Evolutionary conservation across 2,113 vertebrate genomes (phyloP).

Genomic region (Tursiops truncatus): DNA sequence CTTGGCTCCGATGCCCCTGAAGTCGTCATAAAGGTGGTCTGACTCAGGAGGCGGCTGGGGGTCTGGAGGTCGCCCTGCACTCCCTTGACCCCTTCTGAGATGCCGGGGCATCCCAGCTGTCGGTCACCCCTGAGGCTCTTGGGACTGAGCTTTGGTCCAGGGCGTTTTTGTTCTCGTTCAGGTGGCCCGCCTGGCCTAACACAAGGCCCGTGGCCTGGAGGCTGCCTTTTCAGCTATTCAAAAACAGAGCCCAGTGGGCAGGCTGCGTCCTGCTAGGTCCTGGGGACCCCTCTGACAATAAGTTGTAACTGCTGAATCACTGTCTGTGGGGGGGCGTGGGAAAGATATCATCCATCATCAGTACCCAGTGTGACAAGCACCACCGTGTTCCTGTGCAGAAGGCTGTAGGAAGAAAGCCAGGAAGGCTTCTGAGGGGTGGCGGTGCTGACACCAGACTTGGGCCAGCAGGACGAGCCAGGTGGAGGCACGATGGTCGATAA

Average conservation of each 20-base stretch:
- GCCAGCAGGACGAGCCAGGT: too few relatives aligned
- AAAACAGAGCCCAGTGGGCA: neutral
- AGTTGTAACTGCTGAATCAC: neutral
- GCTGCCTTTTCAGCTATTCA: neutral
- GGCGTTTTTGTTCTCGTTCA: neutral
- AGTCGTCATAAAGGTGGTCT: too few relatives aligned
- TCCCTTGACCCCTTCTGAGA: neutral
- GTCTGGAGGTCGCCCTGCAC: too few relatives aligned
- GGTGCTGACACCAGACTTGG: fast-evolving
- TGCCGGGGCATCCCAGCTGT: fast-evolving
- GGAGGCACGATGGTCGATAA: neutral
- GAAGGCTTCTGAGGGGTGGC: neutral
- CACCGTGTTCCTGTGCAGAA: fast-evolving
- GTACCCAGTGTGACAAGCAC: fast-evolving
- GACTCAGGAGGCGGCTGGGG: neutral
- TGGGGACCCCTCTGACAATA: neutral
- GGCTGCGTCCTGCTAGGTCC: neutral
- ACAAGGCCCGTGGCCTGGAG: neutral
- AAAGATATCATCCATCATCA: neutral
- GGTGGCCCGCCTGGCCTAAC: fast-evolving
- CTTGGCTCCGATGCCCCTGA: neutral
- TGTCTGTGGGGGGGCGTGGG: fast-evolving
- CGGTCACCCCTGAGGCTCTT: too few relatives aligned
- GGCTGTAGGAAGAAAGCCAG: neutral
- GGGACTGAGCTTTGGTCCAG: neutral